Evolutionary conservation across 2,888 invertebrate genomes (phyloP).

Genomic region (Brenthis daphne): DNA sequence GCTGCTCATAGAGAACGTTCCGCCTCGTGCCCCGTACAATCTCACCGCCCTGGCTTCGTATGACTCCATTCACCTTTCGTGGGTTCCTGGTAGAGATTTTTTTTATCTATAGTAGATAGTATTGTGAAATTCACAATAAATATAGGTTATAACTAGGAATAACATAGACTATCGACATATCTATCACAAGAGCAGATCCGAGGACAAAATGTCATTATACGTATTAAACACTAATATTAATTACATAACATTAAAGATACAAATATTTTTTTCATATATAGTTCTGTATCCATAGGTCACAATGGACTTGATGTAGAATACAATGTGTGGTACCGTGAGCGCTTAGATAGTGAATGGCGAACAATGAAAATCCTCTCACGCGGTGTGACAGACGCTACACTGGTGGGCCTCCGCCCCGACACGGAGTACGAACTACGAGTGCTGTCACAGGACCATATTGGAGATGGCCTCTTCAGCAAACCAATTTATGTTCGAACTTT

Average conservation of each 20-base stretch:
- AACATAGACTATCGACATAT: no score
- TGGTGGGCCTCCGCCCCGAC: constrained; percentile 88
- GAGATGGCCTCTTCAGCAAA: constrained; percentile 95
- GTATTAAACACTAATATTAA: no score
- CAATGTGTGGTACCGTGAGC: constrained; percentile 92
- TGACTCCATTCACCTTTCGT: constrained; percentile 88
- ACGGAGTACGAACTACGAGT: constrained; percentile 95
- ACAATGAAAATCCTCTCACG: constrained; percentile 89
- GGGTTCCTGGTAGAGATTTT: constrained; percentile 85
- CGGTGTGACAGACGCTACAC: constrained; percentile 88
- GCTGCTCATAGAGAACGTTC: constrained; percentile 91
- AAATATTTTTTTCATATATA: no score
- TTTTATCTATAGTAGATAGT: neutral
- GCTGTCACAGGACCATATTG: constrained; percentile 90
- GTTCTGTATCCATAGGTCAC: constrained; percentile 77
- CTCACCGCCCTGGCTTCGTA: constrained; percentile 88
- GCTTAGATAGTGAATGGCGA: constrained; percentile 90
- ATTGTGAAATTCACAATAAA: no score
- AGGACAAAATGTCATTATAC: no score
- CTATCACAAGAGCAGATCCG: no score
- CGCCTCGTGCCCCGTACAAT: constrained; percentile 95
- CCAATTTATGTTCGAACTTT: constrained; percentile 88
- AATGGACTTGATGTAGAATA: constrained; percentile 90
- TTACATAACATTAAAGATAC: no score
- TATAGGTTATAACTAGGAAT: no score